Percentiles rank a stretch among this genome's conserved stretches.
Evolutionary conservation across 2,797 vertebrate genomes (phyloP).

Genomic region (Coregonus sp.): DNA sequence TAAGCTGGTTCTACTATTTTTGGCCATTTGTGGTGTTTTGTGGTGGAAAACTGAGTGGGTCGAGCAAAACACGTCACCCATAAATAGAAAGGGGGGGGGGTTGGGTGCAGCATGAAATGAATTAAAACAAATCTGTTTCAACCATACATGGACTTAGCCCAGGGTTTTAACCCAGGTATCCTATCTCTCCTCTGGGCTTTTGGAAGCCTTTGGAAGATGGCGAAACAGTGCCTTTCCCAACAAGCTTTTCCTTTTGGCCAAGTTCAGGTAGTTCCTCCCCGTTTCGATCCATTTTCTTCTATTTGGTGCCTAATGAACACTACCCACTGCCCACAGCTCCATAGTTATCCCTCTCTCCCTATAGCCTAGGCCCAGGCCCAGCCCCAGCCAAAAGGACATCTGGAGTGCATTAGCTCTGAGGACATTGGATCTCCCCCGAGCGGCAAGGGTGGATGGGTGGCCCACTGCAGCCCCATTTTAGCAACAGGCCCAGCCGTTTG

Average conservation of each 20-base stretch:
- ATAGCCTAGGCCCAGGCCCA: neutral
- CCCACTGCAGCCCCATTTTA: constrained; percentile 74
- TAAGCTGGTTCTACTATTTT: too few species aligned
- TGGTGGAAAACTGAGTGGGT: too few species aligned
- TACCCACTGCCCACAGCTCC: neutral
- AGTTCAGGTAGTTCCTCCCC: too few species aligned
- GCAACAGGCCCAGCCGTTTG: constrained; percentile 57
- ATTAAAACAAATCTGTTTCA: neutral
- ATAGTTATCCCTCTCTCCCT: neutral
- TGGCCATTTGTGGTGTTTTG: too few species aligned
- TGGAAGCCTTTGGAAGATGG: neutral
- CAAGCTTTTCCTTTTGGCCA: neutral
- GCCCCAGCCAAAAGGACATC: constrained; percentile 70
- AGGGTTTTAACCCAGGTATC: neutral
- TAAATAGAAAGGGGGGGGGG: too few species aligned
- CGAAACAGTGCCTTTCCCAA: too few species aligned
- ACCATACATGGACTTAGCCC: neutral
- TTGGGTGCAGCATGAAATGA: too few species aligned
- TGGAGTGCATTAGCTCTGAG: constrained; percentile 78
- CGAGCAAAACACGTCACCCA: too few species aligned
- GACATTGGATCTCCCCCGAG: constrained; percentile 80
- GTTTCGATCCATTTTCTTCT: neutral
- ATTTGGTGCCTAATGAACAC: neutral
- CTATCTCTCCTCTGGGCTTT: constrained; percentile 27
- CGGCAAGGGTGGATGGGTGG: constrained; percentile 78